Base-by-base conservation (phyloP, 2,797 vertebrate species). In the Lithobates pipiens region DNA sequence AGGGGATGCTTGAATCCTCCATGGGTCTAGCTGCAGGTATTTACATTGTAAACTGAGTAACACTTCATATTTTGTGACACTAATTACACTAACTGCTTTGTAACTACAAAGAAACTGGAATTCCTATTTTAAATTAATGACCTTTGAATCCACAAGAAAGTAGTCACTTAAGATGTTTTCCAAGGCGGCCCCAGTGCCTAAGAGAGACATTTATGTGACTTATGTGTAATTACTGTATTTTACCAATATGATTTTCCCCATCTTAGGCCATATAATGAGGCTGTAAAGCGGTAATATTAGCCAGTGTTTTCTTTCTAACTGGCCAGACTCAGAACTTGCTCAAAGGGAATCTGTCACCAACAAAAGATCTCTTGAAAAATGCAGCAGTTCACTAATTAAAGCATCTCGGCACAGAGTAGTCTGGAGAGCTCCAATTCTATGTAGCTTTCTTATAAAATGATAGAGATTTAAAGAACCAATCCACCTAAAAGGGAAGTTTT, bases 31-130 rank as follows among this genome's bases (percentile, higher is more conserved):
- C 85, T 86, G 70, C 85, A 86, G 80, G 85, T 86, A 86, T 86
- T 86, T 86, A 86, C 85, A 83, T 86, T 86, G 85, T 86, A 86
- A 86, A 86, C 85, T 68, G 80, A 86, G 85, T 82, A 86, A 86
- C 85, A 86, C 85, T 86, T 86, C 80, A 86, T 83, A 86, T 86
- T 86, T 86, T 86, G 80, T 83, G 80, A 86, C 85, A 86, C 80
- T 86, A 83, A 86, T 86, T 86, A 86, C 85, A 82, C 85, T 86
- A 83, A 83, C 85, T 86, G 85, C 85, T 86, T 83, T 61, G 85
- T 86, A 86, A 65, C 85, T 86, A 86, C 80, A 86, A 86, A 86
- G 85, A 83, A 86, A 57, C 57, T 83, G 76, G 70, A 86, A 86
- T 86, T 86, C 85, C 85, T 82, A 72, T 69, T 78, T 86, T 69